Percentiles rank a stretch among this genome's conserved stretches.
Evolutionary conservation across 2,888 invertebrate genomes (phyloP).

Genomic region (Leistus spinibarbis): DNA sequence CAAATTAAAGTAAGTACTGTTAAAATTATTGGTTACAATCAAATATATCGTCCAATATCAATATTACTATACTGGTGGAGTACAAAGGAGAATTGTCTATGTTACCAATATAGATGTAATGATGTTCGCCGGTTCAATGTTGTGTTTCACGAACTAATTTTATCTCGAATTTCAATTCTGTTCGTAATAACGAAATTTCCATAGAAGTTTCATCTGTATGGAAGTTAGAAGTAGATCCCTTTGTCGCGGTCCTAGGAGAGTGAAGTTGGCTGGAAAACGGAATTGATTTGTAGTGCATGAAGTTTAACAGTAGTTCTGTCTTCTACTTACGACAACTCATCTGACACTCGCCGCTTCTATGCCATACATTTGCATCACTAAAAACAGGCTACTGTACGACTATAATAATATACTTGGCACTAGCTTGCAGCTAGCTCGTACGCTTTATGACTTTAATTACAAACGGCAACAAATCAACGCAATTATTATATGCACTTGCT

Average conservation of each 20-base stretch:
- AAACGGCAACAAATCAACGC: background rate
- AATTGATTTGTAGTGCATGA: conserved; percentile 7
- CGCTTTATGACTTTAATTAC: background rate
- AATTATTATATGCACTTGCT: background rate
- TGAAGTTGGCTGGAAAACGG: background rate
- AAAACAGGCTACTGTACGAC: background rate
- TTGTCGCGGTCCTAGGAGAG: background rate
- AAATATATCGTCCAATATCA: too few species aligned
- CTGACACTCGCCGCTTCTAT: background rate
- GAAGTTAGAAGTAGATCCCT: background rate
- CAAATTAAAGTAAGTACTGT: too few species aligned
- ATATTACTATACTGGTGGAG: too few species aligned
- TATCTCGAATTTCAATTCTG: background rate
- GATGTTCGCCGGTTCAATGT: background rate
- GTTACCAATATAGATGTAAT: too few species aligned
- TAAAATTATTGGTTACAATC: too few species aligned
- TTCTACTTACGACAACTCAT: background rate
- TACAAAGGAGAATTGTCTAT: too few species aligned
- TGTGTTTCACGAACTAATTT: background rate
- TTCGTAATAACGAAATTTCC: background rate
- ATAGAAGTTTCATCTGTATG: background rate
- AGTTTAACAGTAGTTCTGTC: background rate
- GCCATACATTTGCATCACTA: background rate
- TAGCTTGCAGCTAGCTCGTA: too few species aligned
- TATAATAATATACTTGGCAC: background rate